These are phyloP conservation scores for Brachyrhaphis roseni DNA, from an alignment of 2,797 vertebrate species.

Conservation along the genomic window DNA sequence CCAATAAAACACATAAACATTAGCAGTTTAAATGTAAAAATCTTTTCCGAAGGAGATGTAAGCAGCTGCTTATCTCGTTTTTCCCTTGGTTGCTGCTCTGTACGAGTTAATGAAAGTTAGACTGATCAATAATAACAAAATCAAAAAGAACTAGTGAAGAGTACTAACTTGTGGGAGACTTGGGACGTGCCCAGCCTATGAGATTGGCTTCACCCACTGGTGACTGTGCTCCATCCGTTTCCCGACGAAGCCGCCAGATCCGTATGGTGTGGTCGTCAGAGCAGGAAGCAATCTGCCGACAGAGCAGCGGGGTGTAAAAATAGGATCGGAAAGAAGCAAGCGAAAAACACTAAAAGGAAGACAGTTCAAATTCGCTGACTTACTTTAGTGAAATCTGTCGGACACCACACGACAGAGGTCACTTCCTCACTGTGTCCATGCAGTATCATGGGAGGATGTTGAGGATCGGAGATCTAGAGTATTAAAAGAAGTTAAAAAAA, in stretches of 20 bases:
- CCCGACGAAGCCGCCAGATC: slow-evolving; percentile 88
- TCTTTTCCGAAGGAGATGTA: not conserved
- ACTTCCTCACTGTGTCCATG: slow-evolving; percentile 95
- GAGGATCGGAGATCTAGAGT: slow-evolving; percentile 88
- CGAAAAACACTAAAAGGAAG: not conserved
- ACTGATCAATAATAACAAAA: not conserved
- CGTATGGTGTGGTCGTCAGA: slow-evolving; percentile 96
- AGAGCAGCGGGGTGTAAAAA: slow-evolving; percentile 32
- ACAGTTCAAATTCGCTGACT: slow-evolving; percentile 11
- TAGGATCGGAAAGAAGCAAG: slow-evolving; percentile 27
- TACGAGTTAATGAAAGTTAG: not conserved
- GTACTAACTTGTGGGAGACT: slow-evolving; percentile 60
- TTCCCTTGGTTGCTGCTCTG: not conserved
- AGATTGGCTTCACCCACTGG: slow-evolving; percentile 73
- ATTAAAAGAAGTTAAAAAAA: slow-evolving; percentile 4
- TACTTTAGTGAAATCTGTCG: slow-evolving; percentile 97
- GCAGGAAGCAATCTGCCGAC: slow-evolving; percentile 91
- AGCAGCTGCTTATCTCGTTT: not conserved
- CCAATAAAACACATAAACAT: not conserved
- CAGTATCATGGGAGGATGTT: slow-evolving; percentile 85
- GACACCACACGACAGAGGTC: slow-evolving; percentile 95
- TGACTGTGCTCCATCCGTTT: slow-evolving; percentile 67
- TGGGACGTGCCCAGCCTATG: slow-evolving; percentile 87
- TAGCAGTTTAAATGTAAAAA: not conserved
- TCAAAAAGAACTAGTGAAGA: not conserved